Evolutionary conservation across 2,113 vertebrate species (phyloP).

Genomic region (Vombatus ursinus): DNA sequence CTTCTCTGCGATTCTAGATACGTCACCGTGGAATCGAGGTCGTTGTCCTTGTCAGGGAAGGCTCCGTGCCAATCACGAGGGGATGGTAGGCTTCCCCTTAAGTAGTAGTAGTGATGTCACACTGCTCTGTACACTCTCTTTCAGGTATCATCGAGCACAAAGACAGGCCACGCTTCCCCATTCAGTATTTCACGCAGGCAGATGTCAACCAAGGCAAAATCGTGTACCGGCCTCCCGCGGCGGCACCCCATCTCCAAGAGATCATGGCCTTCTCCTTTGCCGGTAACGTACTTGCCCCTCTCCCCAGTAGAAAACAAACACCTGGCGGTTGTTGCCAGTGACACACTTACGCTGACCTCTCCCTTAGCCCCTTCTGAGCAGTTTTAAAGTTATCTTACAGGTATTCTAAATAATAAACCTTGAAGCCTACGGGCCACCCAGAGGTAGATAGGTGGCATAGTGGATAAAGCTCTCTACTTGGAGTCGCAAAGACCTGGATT

Average conservation of each 20-base stretch:
- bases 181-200: slow-evolving; percentile 90
- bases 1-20: background rate
- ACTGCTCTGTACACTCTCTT: background rate
- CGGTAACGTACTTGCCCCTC: slow-evolving; percentile 81
- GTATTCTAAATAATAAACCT: background rate
- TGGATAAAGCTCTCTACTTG: too few species aligned
- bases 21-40: background rate
- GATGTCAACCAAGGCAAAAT: slow-evolving; percentile 91
- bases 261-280: slow-evolving; percentile 94
- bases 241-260: slow-evolving; percentile 91
- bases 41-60: background rate
- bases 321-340: background rate
- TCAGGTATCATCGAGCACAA: slow-evolving; percentile 91
- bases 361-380: background rate
- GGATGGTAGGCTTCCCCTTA: background rate
- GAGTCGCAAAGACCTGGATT: too few species aligned
- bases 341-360: background rate
- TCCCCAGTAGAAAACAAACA: background rate
- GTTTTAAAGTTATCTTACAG: background rate
- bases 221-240: slow-evolving; percentile 89
- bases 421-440: background rate
- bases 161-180: slow-evolving; percentile 84
- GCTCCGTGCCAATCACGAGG: background rate
- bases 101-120: background rate
- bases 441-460: background rate